A percentile compares a stretch with the other conserved stretches of the same genome.
Evolutionary conservation across 2,113 vertebrate species (phyloP).

Genomic region (Meleagris gallopavo): DNA sequence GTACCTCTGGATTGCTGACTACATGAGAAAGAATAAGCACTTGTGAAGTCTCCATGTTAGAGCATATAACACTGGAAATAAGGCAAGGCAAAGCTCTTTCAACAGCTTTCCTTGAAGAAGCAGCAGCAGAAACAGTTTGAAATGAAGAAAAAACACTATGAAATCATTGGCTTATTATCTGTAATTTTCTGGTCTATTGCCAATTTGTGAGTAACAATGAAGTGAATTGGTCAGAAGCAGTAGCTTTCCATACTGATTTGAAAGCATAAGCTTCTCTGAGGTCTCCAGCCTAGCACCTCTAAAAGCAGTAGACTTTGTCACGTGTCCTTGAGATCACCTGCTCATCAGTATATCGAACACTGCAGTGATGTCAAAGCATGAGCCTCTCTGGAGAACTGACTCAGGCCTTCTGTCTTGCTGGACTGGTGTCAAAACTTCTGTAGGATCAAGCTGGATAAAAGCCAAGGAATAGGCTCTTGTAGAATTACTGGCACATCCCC

Average conservation of each 20-base stretch:
- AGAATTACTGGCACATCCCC: slow-evolving; percentile 71
- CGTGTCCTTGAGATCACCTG: slow-evolving; percentile 34
- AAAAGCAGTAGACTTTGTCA: slow-evolving; percentile 35
- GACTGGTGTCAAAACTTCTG: slow-evolving; percentile 72
- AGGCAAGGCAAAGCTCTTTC: not conserved
- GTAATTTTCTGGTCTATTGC: slow-evolving; percentile 27
- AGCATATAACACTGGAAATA: not conserved
- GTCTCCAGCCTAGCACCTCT: slow-evolving; percentile 23
- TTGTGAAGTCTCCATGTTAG: not conserved
- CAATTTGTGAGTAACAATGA: slow-evolving; percentile 5
- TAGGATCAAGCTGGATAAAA: slow-evolving; percentile 66
- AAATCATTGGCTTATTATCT: not conserved
- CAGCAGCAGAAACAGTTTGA: not conserved
- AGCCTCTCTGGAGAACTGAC: slow-evolving; percentile 61
- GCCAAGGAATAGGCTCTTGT: slow-evolving; percentile 63
- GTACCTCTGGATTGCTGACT: not conserved
- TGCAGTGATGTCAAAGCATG: slow-evolving; percentile 44
- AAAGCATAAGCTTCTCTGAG: slow-evolving; percentile 17
- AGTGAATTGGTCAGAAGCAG: slow-evolving; percentile 27
- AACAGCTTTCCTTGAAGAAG: not conserved
- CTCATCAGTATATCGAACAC: slow-evolving; percentile 22
- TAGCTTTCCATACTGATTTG: not conserved
- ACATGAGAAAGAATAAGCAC: not conserved
- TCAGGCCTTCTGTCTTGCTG: slow-evolving; percentile 73
- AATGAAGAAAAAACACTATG: not conserved